Conservation (phyloP, 2,888 invertebrate genomes). For the Nesidiocoris tenuis region DNA sequence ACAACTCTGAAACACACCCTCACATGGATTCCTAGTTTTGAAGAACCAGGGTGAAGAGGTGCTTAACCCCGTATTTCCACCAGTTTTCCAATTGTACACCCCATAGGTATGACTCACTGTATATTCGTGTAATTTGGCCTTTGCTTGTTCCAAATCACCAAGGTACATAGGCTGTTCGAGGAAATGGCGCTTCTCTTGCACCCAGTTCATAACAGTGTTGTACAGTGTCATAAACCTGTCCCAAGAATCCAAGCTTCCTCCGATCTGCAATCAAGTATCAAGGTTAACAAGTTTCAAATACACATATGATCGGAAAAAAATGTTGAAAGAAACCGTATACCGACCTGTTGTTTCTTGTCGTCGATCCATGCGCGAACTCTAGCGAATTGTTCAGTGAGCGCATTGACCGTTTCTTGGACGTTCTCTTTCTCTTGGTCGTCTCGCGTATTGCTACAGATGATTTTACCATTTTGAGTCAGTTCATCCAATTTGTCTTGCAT, state of each 20-base stretch:
- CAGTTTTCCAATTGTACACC: no score
- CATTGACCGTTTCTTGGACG: conserved; percentile 72
- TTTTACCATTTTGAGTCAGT: conserved; percentile 73
- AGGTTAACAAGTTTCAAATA: background rate
- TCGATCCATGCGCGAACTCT: conserved; percentile 78
- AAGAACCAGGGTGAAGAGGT: no score
- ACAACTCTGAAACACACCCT: no score
- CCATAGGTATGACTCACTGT: conserved; percentile 71
- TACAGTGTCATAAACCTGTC: conserved; percentile 80
- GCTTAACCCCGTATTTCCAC: no score
- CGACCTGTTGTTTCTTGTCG: conserved; percentile 72
- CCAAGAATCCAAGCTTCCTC: conserved; percentile 85
- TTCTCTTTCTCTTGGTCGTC: conserved; percentile 75
- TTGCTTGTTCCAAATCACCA: conserved; percentile 75
- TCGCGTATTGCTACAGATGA: conserved; percentile 75
- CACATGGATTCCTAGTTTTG: no score
- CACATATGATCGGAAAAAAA: background rate
- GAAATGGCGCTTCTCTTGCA: conserved; percentile 76
- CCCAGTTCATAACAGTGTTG: conserved; percentile 80
- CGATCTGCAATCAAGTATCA: conserved; percentile 60
- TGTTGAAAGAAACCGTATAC: background rate
- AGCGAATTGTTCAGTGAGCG: conserved; percentile 73
- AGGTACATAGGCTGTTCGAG: conserved; percentile 75
- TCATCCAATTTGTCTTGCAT: conserved; percentile 75
- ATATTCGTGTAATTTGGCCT: conserved; percentile 84